Evolutionary conservation across 2,888 invertebrate species (phyloP).

Genomic region (Papilio elwesi): DNA sequence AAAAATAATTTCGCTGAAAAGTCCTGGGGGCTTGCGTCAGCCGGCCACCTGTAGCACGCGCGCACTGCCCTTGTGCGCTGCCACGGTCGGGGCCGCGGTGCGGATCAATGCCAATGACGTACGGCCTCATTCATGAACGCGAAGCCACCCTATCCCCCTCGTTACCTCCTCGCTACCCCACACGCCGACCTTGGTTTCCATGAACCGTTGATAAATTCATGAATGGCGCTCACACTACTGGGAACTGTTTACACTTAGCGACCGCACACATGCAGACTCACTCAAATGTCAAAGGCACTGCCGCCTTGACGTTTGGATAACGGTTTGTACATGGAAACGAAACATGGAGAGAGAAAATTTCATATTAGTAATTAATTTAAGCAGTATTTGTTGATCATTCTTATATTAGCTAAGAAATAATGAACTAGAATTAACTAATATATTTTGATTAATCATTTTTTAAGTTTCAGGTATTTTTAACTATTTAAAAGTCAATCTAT

Average conservation of each 20-base stretch:
- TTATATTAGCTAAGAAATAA: too few species aligned
- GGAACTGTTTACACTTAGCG: conserved; percentile 23
- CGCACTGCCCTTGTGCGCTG: conserved; percentile 73
- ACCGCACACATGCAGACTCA: background rate
- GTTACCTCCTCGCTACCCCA: conserved; percentile 34
- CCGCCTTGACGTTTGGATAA: conserved; percentile 25
- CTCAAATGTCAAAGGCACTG: conserved; percentile 34
- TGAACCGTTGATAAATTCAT: conserved; percentile 64
- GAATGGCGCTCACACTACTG: conserved; percentile 70
- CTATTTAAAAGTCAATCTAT: too few species aligned
- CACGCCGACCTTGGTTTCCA: conserved; percentile 47
- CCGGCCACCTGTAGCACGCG: conserved; percentile 74
- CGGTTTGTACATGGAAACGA: conserved; percentile 3
- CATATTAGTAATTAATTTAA: too few species aligned
- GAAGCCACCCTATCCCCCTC: conserved; percentile 60
- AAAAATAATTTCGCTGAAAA: conserved; percentile 56
- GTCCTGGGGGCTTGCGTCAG: conserved; percentile 66
- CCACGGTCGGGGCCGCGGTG: conserved; percentile 59
- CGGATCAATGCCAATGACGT: conserved; percentile 80
- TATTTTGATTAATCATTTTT: too few species aligned
- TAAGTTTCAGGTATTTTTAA: too few species aligned
- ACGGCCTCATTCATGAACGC: conserved; percentile 80
- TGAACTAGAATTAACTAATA: too few species aligned
- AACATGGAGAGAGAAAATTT: background rate
- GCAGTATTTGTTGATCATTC: too few species aligned